These are phyloP conservation scores for Xyrichtys novacula DNA, from an alignment of 2,797 vertebrate genomes.

Conservation along the genomic window DNA sequence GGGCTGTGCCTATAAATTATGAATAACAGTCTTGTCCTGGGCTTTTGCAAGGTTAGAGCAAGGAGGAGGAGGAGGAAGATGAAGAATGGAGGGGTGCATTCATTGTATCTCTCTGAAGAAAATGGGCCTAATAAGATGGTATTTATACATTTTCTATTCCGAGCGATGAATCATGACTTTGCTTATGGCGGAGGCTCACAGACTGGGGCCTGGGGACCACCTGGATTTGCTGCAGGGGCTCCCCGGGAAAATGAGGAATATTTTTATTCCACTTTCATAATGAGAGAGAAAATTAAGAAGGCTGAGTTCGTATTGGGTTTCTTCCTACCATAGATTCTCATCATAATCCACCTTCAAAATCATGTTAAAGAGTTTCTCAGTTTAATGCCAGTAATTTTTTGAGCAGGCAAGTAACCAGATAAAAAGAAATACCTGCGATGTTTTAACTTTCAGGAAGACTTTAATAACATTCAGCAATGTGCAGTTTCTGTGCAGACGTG, in stretches of 20 bases:
- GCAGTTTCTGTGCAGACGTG: too few relatives aligned
- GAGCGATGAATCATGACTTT: conserved; percentile 51
- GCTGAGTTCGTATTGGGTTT: conserved; percentile 1
- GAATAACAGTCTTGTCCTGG: conserved; percentile 57
- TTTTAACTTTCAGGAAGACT: too few relatives aligned
- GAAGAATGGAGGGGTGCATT: conserved; percentile 1
- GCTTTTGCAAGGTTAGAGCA: conserved; percentile 60
- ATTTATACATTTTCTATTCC: conserved; percentile 56
- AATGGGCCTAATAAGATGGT: conserved; percentile 49
- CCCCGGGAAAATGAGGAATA: conserved; percentile 26
- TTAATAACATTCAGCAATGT: too few relatives aligned
- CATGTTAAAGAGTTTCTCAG: too few relatives aligned
- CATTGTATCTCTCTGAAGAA: conserved; percentile 50
- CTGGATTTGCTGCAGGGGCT: conserved; percentile 36
- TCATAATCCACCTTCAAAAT: conserved; percentile 14
- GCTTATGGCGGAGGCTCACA: conserved; percentile 42
- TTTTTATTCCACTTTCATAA: conserved; percentile 21
- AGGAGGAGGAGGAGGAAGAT: conserved; percentile 32
- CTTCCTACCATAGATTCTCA: not conserved
- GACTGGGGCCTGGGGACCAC: conserved; percentile 39
- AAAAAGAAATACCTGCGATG: too few relatives aligned
- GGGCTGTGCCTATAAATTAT: conserved; percentile 65
- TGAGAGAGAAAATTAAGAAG: conserved; percentile 12
- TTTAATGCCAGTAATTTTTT: too few relatives aligned
- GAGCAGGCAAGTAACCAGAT: too few relatives aligned